Base-by-base conservation (phyloP, 2,888 invertebrate genomes). In the Lepidochrysops patricia region DNA sequence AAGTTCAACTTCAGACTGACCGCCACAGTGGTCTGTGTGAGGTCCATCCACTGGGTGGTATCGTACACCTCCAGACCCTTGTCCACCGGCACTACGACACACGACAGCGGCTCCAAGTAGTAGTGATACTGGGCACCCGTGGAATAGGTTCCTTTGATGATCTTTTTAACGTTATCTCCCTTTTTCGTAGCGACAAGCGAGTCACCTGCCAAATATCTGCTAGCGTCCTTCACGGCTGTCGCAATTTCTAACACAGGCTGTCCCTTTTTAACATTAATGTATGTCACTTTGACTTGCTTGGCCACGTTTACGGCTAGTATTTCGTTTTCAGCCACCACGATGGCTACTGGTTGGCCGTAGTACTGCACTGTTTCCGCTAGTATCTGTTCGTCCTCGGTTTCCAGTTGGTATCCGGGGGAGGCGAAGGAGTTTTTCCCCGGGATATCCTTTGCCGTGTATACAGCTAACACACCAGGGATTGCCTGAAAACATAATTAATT, bases 101-200 rank as follows among this genome's bases (percentile, higher is more conserved):
- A 91, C 0, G 90, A 82, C 9, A 94, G 90, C 0, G 94, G 92
- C 72, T 96, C 96, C 91, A 95, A 90, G 48, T 93, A 92, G 68
- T 92, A 94, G 76, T 95, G 95, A 73, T 94, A 95, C 72, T 96
- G 96, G 0, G 90, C 77, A 12, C 92, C 93, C 62, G 91, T 77
- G 63, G 91, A 86, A 63, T 91, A 88, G 1, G 82, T 81, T 4
- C 70, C 95, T 64, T 89, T 91, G 12, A 92, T 77, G 0, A 89
- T 80, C 65, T 80, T 82, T 57, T 61, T 75, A 0, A 83, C 74
- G 67, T 87, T 68, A n/a, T 60, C 66, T 0, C 89, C 89, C 71
- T 65, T 79, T 0, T 73, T 73, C 60, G 66, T 76, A 0, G 85
- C 82, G 12, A 71, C 67, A 9, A 85, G 79, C 2, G 67, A 66